A percentile compares a stretch with the other conserved stretches of the same genome.
These are phyloP conservation scores for Bombus pascuorum DNA, from an alignment of 1,140 invertebrate genomes.

Conservation along the genomic window DNA sequence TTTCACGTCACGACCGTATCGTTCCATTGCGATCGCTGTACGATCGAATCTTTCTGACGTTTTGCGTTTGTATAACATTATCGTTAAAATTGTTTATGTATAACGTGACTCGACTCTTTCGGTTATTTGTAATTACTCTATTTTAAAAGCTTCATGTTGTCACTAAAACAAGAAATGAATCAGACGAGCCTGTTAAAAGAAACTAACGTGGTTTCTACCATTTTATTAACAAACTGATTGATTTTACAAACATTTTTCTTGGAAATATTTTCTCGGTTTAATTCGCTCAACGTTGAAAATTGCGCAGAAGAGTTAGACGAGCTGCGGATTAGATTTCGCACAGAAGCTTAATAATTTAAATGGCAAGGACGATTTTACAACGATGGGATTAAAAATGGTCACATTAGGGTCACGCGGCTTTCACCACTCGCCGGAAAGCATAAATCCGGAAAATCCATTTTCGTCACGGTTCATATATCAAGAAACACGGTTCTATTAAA, in stretches of 20 bases:
- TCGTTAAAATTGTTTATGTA: background rate
- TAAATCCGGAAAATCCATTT: conserved; percentile 6
- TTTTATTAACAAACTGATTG: too few species aligned
- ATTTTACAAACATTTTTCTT: too few species aligned
- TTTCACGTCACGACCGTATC: background rate
- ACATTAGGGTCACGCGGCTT: background rate
- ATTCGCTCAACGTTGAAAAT: too few species aligned
- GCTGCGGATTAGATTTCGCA: too few species aligned
- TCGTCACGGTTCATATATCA: background rate
- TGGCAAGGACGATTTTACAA: background rate
- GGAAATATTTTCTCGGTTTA: too few species aligned
- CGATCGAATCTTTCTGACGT: background rate
- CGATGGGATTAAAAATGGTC: conserved; percentile 5
- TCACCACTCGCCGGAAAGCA: background rate
- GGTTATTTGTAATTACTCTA: too few species aligned
- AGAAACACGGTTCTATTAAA: conserved; percentile 2
- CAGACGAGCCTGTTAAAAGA: too few species aligned
- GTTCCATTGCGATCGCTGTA: too few species aligned
- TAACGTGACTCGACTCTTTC: background rate
- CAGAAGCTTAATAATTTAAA: background rate
- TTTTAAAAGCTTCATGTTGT: too few species aligned
- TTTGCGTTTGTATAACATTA: background rate
- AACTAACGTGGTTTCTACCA: too few species aligned
- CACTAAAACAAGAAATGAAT: too few species aligned
- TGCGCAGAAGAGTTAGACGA: too few species aligned